These are phyloP conservation scores for Ianthella basta DNA, from an alignment of 37 sponge, comb jelly and placozoan species.

Conservation along the genomic window DNA sequence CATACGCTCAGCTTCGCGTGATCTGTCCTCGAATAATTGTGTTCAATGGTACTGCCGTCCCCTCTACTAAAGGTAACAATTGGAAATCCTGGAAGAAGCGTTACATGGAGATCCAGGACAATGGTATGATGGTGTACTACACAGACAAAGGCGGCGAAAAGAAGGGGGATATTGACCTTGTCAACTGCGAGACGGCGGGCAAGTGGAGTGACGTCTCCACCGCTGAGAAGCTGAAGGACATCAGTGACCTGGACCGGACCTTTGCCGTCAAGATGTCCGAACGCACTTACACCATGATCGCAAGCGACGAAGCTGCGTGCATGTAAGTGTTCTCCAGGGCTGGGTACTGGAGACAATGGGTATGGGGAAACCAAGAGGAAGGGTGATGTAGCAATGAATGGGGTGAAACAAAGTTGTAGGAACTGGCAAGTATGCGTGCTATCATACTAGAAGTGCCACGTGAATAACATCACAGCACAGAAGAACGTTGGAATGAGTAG, in stretches of 20 bases:
- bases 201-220: conserved; percentile 11
- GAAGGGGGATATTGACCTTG: conserved; percentile 33
- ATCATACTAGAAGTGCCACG: background rate
- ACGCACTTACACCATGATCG: conserved; percentile 28
- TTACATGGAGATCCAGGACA: background rate
- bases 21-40: background rate
- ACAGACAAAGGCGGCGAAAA: conserved; percentile 23
- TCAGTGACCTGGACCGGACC: background rate
- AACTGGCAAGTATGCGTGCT: background rate
- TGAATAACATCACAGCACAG: background rate
- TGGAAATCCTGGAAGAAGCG: conserved; percentile 43
- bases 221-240: conserved; percentile 12
- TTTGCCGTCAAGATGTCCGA: conserved; percentile 20
- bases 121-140: conserved; percentile 26
- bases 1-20: background rate
- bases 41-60: background rate
- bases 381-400: background rate
- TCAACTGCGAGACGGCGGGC: conserved; percentile 23
- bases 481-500: too few species aligned
- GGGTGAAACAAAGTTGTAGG: background rate
- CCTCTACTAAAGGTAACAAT: background rate
- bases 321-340: conserved; percentile 1
- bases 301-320: conserved; percentile 25
- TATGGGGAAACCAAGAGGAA: background rate
- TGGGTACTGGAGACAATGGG: background rate